Evolutionary conservation across 1,140 invertebrate genomes (phyloP).

Genomic region (Vanessa tameamea): DNA sequence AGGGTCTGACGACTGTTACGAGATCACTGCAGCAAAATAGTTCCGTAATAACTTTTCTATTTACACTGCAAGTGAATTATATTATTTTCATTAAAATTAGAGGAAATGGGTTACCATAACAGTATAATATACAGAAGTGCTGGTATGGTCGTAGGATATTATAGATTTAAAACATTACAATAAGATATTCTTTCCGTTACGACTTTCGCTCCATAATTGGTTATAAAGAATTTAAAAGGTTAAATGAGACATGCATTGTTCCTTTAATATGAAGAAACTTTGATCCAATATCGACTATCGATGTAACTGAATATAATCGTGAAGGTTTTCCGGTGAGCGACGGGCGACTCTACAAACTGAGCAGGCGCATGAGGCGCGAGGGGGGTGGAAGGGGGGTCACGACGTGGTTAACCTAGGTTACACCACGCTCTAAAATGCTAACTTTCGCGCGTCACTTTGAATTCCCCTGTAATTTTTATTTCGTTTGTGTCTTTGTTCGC

Average conservation of each 20-base stretch:
- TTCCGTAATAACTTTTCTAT: background rate
- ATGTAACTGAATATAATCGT: conserved; percentile 64
- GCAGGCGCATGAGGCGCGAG: conserved; percentile 39
- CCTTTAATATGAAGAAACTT: conserved; percentile 29
- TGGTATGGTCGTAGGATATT: too few relatives aligned
- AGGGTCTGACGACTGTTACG: conserved; percentile 5
- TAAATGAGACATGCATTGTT: conserved; percentile 34
- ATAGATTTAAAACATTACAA: conserved; percentile 1
- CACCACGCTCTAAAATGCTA: conserved; percentile 43
- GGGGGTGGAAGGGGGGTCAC: conserved; percentile 57
- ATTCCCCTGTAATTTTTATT: conserved; percentile 28
- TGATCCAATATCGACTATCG: conserved; percentile 53
- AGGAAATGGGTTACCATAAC: too few relatives aligned
- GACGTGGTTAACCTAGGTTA: conserved; percentile 69
- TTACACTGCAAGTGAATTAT: background rate
- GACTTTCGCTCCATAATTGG: conserved; percentile 26
- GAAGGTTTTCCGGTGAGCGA: conserved; percentile 71
- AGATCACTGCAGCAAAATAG: conserved; percentile 3
- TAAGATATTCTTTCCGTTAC: conserved; percentile 1
- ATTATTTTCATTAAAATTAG: background rate
- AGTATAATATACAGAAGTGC: too few relatives aligned
- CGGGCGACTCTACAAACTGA: conserved; percentile 43
- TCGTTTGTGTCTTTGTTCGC: conserved; percentile 12
- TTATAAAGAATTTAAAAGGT: conserved; percentile 31
- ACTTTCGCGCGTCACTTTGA: conserved; percentile 42